Evolutionary conservation across 2,888 invertebrate species (phyloP), one percentile per base, ranked within the genome.

Genomic region (Disparrhopalites patrizii): DNA sequence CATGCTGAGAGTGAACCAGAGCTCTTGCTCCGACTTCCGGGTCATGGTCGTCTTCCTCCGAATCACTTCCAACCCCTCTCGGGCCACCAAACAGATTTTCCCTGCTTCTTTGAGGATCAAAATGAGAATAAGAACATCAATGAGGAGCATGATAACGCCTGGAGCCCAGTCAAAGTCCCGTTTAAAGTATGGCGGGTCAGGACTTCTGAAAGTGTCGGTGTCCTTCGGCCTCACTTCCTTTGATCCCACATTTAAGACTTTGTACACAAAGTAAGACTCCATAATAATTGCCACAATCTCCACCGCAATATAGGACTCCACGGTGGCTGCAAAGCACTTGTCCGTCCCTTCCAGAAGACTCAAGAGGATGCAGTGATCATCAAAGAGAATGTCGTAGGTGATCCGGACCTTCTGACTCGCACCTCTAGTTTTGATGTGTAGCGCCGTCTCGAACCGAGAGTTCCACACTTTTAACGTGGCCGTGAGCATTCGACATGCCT

Each of bases 341-440:
- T 72, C 70, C 3, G 69, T 68, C 18, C 68, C 69, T 51, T 70
- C 69, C 33, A 72, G 38, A 23, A 72, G 55, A 30, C 70, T 68
- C 25, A 72, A 28, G 3, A 72, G 67, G n/a, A 65, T 31, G 18
- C 68, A 68, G 36, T 72, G 72, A 52, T 72, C 72, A 55, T 65
- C 66, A 38, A 69, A 72, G 8, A 72, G 62, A 5, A 68, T 62
- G 0, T 55, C 54, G 55, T 69, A 70, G 1, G 68, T 68, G 28
- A 65, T 65, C 13, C 64, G 62, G 2, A 60, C 67, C 27, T 66
- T 43, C 20, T 61, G 60, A 15, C 20, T 40, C 31, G n/a, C 52
- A 27, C 50, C 52, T 18, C 27, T 31, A 5, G 62, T 60, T n/a
- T 58, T 64, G 28, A 65, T 56, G 30, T 67, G 47, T 5, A 72